These are phyloP conservation scores for Scalopus aquaticus DNA, from an alignment of 2,113 vertebrate genomes.

Conservation along the genomic window DNA sequence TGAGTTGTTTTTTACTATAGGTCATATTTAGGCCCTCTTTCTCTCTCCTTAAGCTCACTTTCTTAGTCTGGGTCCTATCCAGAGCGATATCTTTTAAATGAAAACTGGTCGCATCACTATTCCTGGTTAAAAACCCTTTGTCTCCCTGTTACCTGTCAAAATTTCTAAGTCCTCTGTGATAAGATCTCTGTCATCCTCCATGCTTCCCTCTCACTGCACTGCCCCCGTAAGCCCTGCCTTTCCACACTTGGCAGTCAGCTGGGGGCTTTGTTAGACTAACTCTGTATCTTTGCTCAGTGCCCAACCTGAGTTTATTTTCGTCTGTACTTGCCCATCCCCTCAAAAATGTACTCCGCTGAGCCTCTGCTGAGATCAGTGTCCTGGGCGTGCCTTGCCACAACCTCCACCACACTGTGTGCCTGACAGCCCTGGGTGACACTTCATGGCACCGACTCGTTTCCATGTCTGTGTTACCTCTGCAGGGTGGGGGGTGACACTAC, in stretches of 20 bases:
- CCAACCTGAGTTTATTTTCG: neutral
- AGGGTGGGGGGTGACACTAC: neutral
- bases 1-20: neutral
- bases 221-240: too few relatives aligned
- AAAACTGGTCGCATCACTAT: neutral
- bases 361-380: neutral
- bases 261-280: neutral
- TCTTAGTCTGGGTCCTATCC: neutral
- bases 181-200: neutral
- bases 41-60: neutral
- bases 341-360: neutral
- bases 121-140: neutral
- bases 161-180: neutral
- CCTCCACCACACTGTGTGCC: too few relatives aligned
- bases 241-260: neutral
- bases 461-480: neutral
- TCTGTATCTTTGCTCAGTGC: neutral
- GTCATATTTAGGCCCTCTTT: neutral
- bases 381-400: neutral
- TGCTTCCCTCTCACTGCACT: neutral
- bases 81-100: neutral
- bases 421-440: too few relatives aligned
- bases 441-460: accelerated
- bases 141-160: neutral
- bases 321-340: neutral